Conservation (phyloP, 2,113 vertebrate genomes). For the Tapirus terrestris region DNA sequence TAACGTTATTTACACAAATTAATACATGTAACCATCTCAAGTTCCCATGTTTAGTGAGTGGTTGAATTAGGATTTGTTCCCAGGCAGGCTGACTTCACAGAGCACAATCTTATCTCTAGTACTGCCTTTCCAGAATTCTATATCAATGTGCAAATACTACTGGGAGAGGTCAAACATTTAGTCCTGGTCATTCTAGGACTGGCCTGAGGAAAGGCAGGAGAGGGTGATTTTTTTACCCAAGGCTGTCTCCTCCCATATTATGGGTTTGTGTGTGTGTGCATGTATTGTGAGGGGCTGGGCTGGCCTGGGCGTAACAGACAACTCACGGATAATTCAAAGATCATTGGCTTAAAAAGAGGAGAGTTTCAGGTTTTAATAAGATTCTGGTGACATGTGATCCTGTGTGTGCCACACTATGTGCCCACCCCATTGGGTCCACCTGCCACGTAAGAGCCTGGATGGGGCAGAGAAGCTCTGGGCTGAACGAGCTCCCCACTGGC, state of each 20-base stretch:
- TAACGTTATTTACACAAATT: not conserved
- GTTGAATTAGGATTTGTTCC: not conserved
- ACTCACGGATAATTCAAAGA: not conserved
- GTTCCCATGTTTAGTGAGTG: too few relatives aligned
- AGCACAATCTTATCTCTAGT: not conserved
- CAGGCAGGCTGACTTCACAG: not conserved
- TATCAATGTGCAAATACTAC: not conserved
- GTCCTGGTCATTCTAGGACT: not conserved
- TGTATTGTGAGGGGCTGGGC: not conserved
- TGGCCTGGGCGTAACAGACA: not conserved
- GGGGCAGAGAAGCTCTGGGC: not conserved
- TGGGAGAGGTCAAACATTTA: not conserved
- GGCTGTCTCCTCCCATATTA: not conserved
- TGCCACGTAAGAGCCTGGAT: not conserved
- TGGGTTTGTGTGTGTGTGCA: not conserved
- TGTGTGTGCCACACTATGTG: accelerated
- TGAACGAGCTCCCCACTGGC: not conserved
- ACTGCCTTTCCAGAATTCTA: not conserved
- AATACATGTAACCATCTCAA: not conserved
- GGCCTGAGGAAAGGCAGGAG: not conserved
- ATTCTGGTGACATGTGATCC: not conserved
- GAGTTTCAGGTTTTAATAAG: not conserved
- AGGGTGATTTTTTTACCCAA: not conserved
- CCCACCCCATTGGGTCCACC: not conserved
- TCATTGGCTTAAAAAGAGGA: not conserved